phyloP scores from a whole-genome alignment of 1,140 invertebrate species.

The Macrosteles quadrilineatus region DNA sequence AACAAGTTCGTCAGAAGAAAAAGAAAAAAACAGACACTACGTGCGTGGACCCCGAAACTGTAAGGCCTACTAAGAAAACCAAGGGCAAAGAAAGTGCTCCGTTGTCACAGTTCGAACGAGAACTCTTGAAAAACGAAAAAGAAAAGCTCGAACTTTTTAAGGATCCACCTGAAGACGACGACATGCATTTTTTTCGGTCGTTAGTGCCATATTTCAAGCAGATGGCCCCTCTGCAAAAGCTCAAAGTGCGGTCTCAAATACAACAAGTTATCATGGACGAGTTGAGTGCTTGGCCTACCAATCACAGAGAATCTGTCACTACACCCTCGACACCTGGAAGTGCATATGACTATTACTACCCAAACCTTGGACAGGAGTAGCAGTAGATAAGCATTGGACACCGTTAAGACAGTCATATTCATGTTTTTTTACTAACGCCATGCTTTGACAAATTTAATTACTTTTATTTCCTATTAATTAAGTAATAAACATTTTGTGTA shows the following conservation, averaged over 20 bases:
- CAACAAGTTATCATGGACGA: too few species aligned
- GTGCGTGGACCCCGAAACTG: too few species aligned
- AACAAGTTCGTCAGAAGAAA: too few species aligned
- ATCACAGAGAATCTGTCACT: not conserved
- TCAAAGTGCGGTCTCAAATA: not conserved
- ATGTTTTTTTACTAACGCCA: not conserved
- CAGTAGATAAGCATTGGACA: not conserved
- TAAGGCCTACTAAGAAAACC: too few species aligned
- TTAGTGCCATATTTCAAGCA: too few species aligned
- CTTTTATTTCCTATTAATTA: not conserved
- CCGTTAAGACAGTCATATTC: not conserved
- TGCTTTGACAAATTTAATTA: not conserved
- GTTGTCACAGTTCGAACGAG: too few species aligned
- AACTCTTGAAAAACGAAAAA: too few species aligned
- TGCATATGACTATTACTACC: not conserved
- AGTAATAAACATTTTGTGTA: not conserved
- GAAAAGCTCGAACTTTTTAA: not conserved
- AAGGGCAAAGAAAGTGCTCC: too few species aligned
- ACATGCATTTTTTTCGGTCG: too few species aligned
- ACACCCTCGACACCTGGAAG: not conserved
- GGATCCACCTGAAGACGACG: too few species aligned
- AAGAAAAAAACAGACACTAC: too few species aligned
- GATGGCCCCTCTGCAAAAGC: not conserved
- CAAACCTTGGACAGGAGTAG: not conserved
- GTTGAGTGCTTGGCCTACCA: not conserved